Base-by-base conservation (phyloP, 2,113 vertebrate genomes). In the Raja brachyura region DNA sequence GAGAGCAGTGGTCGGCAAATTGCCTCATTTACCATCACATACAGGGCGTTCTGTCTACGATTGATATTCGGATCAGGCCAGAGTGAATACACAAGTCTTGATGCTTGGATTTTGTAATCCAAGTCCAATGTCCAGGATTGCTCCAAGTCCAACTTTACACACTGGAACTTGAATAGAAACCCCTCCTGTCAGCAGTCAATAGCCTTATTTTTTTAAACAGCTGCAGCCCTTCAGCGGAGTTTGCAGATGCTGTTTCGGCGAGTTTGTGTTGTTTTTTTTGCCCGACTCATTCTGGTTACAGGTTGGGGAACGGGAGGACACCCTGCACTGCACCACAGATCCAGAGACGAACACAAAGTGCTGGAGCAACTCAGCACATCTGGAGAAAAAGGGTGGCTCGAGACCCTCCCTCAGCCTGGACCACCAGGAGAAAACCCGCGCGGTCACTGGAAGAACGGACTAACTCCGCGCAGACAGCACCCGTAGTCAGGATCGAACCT, bases 1-100 rank as follows among this genome's bases (percentile, higher is more conserved):
- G 83, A 88, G 59, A 88, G 83, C 83, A 88, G 83, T 31, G 28
- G 59, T 88, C n/a, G 59, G 25, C 59, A 88, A 63, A 33, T 88
- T 16, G 14, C n/a, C 59, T 88, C 59, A 33, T 33, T 86, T 88
- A 88, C 28, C 59, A 5, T 8, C 13, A 31, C 59, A 88, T 16
- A 14, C 59, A 14, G n/a, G 10, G 75, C n/a, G 31, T 77, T 66
- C n/a, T 14, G 16, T n/a, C 48, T 85, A 63, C 83, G 63, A 63
- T 63, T 86, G 83, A 86, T 86, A 86, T 61, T 61, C n/a, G 31
- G 59, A 66, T 31, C 13, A 63, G n/a, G 83, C n/a, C 28, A 63
- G 83, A 63, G 31, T 16, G 59, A n/a, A 88, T 59, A 63, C 13
- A 63, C 59, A 88, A 31, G n/a, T 31, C 28, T 66, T n/a, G 61